A percentile compares a stretch with the other conserved stretches of the same genome.
These are phyloP conservation scores for Xiphorhynchus elegans DNA, from an alignment of 2,113 vertebrate species.

Conservation along the genomic window DNA sequence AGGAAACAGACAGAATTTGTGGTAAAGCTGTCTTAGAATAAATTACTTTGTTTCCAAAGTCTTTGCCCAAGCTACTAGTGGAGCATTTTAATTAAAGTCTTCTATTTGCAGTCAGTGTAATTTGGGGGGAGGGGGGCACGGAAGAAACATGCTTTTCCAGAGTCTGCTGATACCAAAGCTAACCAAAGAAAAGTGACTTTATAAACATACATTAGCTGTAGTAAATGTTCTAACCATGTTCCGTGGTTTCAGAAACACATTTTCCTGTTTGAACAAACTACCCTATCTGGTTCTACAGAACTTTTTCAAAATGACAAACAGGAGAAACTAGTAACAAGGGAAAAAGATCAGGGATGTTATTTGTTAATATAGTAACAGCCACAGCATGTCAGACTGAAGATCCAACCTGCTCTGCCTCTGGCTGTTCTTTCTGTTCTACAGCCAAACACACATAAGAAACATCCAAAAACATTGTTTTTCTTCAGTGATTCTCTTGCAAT, in stretches of 20 bases:
- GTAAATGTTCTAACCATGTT: not conserved
- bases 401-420: not conserved
- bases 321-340: not conserved
- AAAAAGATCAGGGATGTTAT: not conserved
- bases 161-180: not conserved
- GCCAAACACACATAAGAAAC: not conserved
- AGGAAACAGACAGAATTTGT: not conserved
- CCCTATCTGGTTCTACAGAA: not conserved
- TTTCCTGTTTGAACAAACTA: not conserved
- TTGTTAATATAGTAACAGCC: not conserved
- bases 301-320: not conserved
- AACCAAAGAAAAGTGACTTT: not conserved
- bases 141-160: not conserved
- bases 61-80: not conserved
- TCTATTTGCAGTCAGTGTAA: not conserved
- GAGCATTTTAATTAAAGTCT: constrained; percentile 29
- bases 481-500: not conserved
- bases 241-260: not conserved
- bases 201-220: not conserved
- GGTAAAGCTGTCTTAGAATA: not conserved
- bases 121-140: not conserved
- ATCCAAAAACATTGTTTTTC: not conserved
- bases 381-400: not conserved
- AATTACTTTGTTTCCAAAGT: constrained; percentile 20
- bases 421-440: not conserved